Evolutionary conservation across 2,888 invertebrate genomes (phyloP).

Genomic region (Globia sparganii): DNA sequence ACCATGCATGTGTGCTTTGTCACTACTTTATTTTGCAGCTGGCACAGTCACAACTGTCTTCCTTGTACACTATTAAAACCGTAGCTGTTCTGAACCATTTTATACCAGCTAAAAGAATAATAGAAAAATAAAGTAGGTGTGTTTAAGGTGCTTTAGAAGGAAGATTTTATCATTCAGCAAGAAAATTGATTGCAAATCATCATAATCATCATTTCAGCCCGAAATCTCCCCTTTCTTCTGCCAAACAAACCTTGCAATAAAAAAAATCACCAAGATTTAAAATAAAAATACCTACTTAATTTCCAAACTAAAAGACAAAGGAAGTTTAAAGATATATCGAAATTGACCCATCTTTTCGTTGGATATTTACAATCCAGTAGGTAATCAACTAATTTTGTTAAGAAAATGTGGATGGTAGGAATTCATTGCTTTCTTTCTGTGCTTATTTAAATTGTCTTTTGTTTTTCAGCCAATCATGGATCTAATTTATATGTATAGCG

Average conservation of each 20-base stretch:
- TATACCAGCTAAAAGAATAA: neutral
- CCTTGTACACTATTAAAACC: neutral
- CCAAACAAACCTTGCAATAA: too few species aligned
- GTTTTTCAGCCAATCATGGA: neutral
- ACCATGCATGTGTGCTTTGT: neutral
- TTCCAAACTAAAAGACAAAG: neutral
- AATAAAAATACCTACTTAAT: neutral
- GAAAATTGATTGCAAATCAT: neutral
- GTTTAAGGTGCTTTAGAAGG: neutral
- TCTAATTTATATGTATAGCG: neutral
- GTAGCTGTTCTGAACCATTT: neutral
- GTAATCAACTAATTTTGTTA: neutral
- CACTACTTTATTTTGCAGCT: constrained; percentile 16
- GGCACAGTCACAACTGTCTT: neutral
- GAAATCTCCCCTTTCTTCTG: too few species aligned
- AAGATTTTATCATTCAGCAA: neutral
- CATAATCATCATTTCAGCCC: too few species aligned
- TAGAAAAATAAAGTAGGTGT: neutral
- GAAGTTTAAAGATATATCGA: neutral
- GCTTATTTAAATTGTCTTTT: neutral
- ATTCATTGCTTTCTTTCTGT: neutral
- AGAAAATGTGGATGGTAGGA: neutral
- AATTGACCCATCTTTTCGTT: too few species aligned
- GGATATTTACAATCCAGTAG: neutral
- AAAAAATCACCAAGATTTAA: neutral